phyloP scores from a whole-genome alignment of 2,113 vertebrate genomes.

The Pandion haliaetus region DNA sequence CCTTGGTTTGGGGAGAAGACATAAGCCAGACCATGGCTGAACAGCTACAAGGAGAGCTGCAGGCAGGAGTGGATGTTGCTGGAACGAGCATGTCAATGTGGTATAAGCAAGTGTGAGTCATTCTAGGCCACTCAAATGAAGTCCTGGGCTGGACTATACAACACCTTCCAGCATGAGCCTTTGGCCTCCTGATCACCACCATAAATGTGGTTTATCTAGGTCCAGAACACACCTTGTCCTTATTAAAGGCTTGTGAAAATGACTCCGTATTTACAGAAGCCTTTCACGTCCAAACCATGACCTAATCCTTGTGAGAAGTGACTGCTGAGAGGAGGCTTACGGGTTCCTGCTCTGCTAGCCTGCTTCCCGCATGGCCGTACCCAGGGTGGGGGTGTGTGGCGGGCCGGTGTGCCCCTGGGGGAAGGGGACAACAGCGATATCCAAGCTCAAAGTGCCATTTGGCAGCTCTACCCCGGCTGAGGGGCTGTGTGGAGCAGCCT shows the following conservation, averaged over 20 bases:
- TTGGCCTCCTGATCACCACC: background rate
- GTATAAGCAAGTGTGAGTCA: background rate
- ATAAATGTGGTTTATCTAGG: background rate
- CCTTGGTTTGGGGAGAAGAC: background rate
- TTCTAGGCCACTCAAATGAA: background rate
- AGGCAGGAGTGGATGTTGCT: background rate
- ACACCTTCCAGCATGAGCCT: background rate
- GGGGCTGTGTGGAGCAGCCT: background rate
- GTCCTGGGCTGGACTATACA: background rate
- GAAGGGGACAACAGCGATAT: background rate
- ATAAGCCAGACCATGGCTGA: background rate
- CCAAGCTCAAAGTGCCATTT: background rate
- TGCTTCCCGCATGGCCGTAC: accelerated
- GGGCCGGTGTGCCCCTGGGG: background rate
- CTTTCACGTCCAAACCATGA: background rate
- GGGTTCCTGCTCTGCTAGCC: background rate
- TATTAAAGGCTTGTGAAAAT: background rate
- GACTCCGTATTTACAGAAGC: slow-evolving; percentile 29
- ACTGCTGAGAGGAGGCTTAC: background rate
- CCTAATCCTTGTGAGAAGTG: background rate
- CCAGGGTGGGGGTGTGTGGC: background rate
- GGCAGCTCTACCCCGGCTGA: background rate
- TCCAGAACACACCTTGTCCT: background rate
- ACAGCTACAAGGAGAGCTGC: background rate
- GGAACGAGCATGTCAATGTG: background rate